Conservation (phyloP, 2,113 vertebrate species). For the Oryzias curvinotus region DNA sequence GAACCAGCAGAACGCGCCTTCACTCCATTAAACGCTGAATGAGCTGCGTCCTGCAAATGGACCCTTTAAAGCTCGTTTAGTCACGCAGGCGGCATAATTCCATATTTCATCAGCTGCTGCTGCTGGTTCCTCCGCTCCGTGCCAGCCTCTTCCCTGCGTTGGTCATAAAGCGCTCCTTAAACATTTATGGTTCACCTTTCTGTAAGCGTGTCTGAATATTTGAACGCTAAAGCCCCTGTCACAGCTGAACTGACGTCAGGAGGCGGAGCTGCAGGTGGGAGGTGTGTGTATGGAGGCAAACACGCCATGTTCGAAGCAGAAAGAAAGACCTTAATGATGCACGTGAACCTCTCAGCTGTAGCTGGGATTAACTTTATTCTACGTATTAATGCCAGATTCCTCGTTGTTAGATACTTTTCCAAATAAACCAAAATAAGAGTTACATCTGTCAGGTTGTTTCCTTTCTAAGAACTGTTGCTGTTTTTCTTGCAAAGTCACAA, state of each 20-base stretch:
- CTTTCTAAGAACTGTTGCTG: too few relatives aligned
- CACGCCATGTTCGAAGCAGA: neutral
- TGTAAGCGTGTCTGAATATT: slow-evolving; percentile 47
- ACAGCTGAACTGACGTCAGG: slow-evolving; percentile 14
- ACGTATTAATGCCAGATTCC: too few relatives aligned
- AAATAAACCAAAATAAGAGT: too few relatives aligned
- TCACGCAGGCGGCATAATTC: slow-evolving; percentile 3
- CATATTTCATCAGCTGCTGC: slow-evolving; percentile 2
- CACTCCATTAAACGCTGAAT: slow-evolving; percentile 20
- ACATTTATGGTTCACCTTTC: slow-evolving; percentile 53
- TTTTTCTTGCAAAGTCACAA: too few relatives aligned
- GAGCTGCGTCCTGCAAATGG: neutral
- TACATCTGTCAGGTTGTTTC: too few relatives aligned
- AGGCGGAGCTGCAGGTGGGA: slow-evolving; percentile 9
- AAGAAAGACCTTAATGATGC: neutral
- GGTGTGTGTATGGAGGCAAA: neutral
- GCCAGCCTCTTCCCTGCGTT: slow-evolving; percentile 24
- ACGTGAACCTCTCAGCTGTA: neutral
- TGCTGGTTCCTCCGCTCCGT: neutral
- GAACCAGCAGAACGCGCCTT: too few relatives aligned
- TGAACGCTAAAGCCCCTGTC: slow-evolving; percentile 18
- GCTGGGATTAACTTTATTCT: too few relatives aligned
- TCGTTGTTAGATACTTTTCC: too few relatives aligned
- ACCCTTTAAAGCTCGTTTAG: slow-evolving; percentile 15
- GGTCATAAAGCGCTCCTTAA: slow-evolving; percentile 37